phyloP scores from a whole-genome alignment of 2,113 vertebrate genomes.

The Zapornia atra region DNA sequence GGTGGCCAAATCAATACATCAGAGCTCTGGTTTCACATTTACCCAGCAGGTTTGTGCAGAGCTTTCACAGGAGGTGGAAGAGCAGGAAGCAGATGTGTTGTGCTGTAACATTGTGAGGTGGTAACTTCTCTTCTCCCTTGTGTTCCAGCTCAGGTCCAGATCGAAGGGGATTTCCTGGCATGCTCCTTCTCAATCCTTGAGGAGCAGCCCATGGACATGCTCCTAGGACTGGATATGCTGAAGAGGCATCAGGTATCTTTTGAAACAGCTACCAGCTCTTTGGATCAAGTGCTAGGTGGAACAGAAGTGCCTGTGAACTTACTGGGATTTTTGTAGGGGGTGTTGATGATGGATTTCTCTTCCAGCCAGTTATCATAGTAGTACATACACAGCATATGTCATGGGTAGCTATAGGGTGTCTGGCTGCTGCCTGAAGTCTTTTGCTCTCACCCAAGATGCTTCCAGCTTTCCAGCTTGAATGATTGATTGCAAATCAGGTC shows the following conservation, averaged over 20 bases:
- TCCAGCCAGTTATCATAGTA: neutral
- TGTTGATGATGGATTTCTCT: neutral
- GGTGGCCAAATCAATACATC: neutral
- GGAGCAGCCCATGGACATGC: slow-evolving; percentile 99
- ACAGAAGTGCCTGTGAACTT: neutral
- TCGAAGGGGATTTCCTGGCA: slow-evolving; percentile 95
- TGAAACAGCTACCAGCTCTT: neutral
- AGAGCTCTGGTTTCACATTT: neutral
- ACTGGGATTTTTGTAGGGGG: neutral
- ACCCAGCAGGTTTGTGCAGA: neutral
- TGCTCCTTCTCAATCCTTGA: slow-evolving; percentile 98
- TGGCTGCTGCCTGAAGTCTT: neutral
- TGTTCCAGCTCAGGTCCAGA: slow-evolving; percentile 94
- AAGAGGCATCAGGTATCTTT: slow-evolving; percentile 94
- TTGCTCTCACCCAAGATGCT: neutral
- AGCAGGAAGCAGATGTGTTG: neutral
- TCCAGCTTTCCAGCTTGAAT: neutral
- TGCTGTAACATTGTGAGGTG: neutral
- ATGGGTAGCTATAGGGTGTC: neutral
- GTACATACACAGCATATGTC: rapidly evolving
- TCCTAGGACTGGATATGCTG: slow-evolving; percentile 97
- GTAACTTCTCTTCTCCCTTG: neutral
- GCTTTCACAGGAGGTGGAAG: neutral
- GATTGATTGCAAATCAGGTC: neutral
- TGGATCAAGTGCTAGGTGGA: neutral